These are phyloP conservation scores for Noturus placidus DNA, from an alignment of 2,113 vertebrate species.

Conservation along the genomic window DNA sequence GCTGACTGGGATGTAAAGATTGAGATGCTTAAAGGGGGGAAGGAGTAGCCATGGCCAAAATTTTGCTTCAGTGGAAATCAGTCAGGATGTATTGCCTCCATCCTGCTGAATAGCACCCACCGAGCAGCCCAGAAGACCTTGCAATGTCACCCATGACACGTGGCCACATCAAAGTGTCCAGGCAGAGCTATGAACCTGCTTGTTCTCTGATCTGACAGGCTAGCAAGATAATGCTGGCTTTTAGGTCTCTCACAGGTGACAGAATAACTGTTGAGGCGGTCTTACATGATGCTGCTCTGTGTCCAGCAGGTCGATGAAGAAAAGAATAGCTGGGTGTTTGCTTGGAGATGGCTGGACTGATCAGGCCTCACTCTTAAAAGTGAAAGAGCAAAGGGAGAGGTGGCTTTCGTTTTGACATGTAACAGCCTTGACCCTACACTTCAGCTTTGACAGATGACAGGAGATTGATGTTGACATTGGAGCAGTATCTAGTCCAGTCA, in stretches of 20 bases:
- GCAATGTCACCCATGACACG: slow-evolving; percentile 64
- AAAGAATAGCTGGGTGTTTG: slow-evolving; percentile 60
- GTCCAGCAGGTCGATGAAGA: slow-evolving; percentile 61
- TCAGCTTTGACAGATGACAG: slow-evolving; percentile 71
- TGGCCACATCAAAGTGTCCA: slow-evolving; percentile 68
- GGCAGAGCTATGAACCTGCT: slow-evolving; percentile 58
- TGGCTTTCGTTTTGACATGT: slow-evolving; percentile 70
- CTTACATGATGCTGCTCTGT: slow-evolving; percentile 57
- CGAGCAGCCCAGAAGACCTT: slow-evolving; percentile 55
- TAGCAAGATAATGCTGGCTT: slow-evolving; percentile 69
- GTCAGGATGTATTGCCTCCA: slow-evolving; percentile 43
- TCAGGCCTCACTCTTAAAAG: slow-evolving; percentile 68
- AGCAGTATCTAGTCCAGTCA: slow-evolving; percentile 56
- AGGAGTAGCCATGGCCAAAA: slow-evolving; percentile 30
- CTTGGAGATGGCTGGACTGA: slow-evolving; percentile 59
- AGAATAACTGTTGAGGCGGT: slow-evolving; percentile 63
- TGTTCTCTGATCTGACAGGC: slow-evolving; percentile 72
- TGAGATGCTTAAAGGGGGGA: not conserved
- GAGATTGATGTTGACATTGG: slow-evolving; percentile 72
- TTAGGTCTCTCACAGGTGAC: slow-evolving; percentile 70
- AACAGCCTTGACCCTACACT: slow-evolving; percentile 69
- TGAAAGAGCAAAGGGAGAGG: slow-evolving; percentile 65
- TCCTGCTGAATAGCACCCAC: slow-evolving; percentile 58
- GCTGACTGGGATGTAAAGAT: slow-evolving; percentile 36
- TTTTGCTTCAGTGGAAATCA: slow-evolving; percentile 33